Evolutionary conservation across 1,140 invertebrate genomes (phyloP), one percentile per base, ranked within the genome.

Genomic region (Rhizoglyphus robini): DNA sequence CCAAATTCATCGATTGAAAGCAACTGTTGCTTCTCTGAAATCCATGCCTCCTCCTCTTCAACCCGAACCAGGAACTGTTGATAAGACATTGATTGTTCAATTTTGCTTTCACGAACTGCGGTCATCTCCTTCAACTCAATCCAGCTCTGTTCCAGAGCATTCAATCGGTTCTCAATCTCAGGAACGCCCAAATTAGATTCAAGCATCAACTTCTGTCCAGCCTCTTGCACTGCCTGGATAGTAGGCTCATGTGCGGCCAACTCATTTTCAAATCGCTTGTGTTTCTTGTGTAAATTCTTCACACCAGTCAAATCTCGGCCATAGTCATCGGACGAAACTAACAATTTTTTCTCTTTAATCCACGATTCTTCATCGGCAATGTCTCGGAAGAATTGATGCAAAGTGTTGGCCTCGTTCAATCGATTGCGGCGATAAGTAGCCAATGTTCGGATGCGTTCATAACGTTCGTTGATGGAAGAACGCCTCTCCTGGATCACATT

Each of bases 341-440:
- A 78, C 15, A 99, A 78, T 76, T 99, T 98, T 82, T 99, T 99
- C 73, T 99, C 96, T 75, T 97, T 97, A 73, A 99, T 99, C 96
- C 96, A 99, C n/a, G 90, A 94, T 76, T 99, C 96, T 76, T 99
- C 96, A 76, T 99, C 96, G 69, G 96, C 95, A 74, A 99, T 97
- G 75, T 99, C 96, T 54, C 96, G 81, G 83, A 99, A 94, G 85
- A 99, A 99, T 78, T 99, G 95, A 77, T 99, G 95, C 70, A 99
- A 81, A 8, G 93, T 98, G 73, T 96, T 91, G 2, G 95, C 94
- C 76, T 99, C 95, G 75, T 82, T 82, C 20, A 99, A 80, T 32
- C 92, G 80, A 82, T 87, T 86, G 72, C 95, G 74, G 46, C 95
- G 81, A 73, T 96, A 88, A 41, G 88, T 87, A n/a, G 90, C 90